These are phyloP conservation scores for Paralvinella palmiformis DNA, from an alignment of 1,140 invertebrate species.

Conservation along the genomic window DNA sequence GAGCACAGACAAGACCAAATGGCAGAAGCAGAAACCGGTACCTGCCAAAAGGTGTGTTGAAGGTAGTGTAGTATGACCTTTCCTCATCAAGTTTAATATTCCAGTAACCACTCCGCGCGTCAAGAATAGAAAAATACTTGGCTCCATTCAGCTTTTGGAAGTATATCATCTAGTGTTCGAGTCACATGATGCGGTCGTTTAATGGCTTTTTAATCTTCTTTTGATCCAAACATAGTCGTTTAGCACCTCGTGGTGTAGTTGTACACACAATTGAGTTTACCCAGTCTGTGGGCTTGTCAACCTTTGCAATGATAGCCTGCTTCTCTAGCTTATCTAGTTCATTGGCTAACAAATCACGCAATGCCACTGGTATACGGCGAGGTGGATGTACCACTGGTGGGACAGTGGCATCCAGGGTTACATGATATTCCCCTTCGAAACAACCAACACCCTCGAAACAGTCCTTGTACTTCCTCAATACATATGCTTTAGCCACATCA, in stretches of 20 bases:
- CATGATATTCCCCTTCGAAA: constrained; percentile 23
- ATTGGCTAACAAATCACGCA: constrained; percentile 28
- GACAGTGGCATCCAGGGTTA: constrained; percentile 24
- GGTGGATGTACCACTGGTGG: constrained; percentile 27
- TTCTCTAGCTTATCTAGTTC: constrained; percentile 23
- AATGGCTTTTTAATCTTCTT: constrained; percentile 13
- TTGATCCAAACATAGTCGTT: constrained; percentile 8
- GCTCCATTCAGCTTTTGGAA: constrained; percentile 36
- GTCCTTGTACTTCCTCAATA: constrained; percentile 9
- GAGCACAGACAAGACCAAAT: constrained; percentile 31
- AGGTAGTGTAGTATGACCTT: constrained; percentile 29
- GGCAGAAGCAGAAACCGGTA: constrained; percentile 40
- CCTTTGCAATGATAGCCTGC: constrained; percentile 30
- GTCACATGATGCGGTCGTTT: constrained; percentile 15
- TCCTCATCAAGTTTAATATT: constrained; percentile 45
- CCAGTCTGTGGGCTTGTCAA: constrained; percentile 35
- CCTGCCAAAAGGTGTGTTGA: constrained; percentile 38
- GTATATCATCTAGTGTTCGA: constrained; percentile 20
- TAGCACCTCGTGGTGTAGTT: neutral
- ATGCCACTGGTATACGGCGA: constrained; percentile 33
- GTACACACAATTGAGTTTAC: neutral
- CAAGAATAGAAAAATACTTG: constrained; percentile 49
- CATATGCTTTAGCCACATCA: constrained; percentile 24
- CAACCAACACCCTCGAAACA: constrained; percentile 24
- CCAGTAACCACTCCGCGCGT: constrained; percentile 50